Base-by-base conservation (phyloP, 1,140 invertebrate species). In the Eciton burchellii region DNA sequence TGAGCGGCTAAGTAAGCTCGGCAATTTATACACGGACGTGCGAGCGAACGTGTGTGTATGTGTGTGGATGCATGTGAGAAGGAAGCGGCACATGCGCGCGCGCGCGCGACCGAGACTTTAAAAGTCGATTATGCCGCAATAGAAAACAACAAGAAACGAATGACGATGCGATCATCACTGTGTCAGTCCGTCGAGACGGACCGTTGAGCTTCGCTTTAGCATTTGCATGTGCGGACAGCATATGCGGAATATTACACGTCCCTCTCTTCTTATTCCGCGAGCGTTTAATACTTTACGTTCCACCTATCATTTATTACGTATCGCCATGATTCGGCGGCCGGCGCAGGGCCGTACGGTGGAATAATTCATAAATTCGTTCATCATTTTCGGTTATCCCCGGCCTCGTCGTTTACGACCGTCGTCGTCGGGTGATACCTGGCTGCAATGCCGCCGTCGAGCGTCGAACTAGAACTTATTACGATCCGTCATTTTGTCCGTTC, bases 401-500 rank as follows among this genome's bases (percentile, higher is more conserved):
- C 49, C 19, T 57, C 54, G 47, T 57, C 54, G 47, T 84, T 88
- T 87, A 88, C 14, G 82, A 87, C 3, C 35, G 52, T 19, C 72
- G 41, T 45, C 49, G 70, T 81, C 47, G 68, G 21, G 45, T 14
- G 49, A 60, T 60, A 41, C 24, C 57, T 19, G 57, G 63, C 71
- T 82, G 87, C 52, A 84, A 84, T 76, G 41, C 45, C 60, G 45
- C 29, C 73, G 12, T 19, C 43, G 45, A n/a, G n/a, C n/a, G 73
- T 62, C 47, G 84, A 83, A 90, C 74, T 82, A 83, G 83, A 84
- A 89, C 87, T 91, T 90, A 90, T 90, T 89, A 88, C 86, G 85
- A 91, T 90, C 87, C 83, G 89, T 90, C 85, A 88, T 90, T 90
- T 89, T 88, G 84, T 87, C 86, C 84, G 86, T 88, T 89, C 89